Conservation (phyloP, 2,797 vertebrate genomes). For the Erpetoichthys calabaricus region DNA sequence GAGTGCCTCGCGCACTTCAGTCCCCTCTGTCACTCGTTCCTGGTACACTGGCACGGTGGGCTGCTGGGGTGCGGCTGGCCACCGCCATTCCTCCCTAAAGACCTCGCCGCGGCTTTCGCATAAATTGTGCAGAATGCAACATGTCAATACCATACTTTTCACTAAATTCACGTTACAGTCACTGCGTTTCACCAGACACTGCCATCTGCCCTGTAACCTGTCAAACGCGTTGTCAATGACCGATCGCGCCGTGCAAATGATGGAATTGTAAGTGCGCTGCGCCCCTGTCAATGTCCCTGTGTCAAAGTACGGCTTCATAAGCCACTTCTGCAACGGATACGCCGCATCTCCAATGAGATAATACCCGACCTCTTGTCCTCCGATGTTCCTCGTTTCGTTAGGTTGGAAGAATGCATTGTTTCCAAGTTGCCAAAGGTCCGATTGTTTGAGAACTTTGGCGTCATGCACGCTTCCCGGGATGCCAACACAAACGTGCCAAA, state of each 20-base stretch:
- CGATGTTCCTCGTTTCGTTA: not conserved
- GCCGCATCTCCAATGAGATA: conserved; percentile 23
- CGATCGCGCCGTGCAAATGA: conserved; percentile 5
- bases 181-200: conserved; percentile 24
- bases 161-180: conserved; percentile 19
- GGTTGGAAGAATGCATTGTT: conserved; percentile 15
- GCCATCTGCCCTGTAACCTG: conserved; percentile 20
- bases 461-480: conserved; percentile 20
- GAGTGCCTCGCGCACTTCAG: too few species aligned
- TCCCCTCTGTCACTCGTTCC: too few species aligned
- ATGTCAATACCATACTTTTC: conserved; percentile 15
- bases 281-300: not conserved
- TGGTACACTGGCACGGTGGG: too few species aligned
- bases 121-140: conserved; percentile 23
- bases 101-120: conserved; percentile 13
- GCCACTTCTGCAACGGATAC: conserved; percentile 18
- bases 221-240: conserved; percentile 17
- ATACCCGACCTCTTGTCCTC: conserved; percentile 16
- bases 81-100: conserved; percentile 14
- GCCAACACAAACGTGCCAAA: conserved; percentile 25
- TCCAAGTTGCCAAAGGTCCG: conserved; percentile 12
- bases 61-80: too few species aligned
- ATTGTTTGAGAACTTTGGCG: conserved; percentile 11
- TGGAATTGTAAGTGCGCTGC: conserved; percentile 14
- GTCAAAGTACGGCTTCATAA: conserved; percentile 23